Base-by-base conservation (phyloP, 1,140 invertebrate species). In the Drosophila busckii region DNA sequence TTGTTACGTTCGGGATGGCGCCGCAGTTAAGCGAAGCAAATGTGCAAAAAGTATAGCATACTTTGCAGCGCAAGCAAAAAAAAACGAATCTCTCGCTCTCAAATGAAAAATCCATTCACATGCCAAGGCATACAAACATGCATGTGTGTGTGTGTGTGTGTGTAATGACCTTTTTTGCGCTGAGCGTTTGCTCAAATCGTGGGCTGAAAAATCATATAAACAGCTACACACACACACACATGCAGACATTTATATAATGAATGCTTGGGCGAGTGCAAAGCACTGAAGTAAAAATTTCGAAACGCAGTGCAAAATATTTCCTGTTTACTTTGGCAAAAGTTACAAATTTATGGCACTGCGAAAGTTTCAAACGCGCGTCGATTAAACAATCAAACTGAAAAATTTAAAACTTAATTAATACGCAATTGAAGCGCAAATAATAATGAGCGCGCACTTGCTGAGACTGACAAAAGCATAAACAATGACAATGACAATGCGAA, bases 241-340 rank as follows among this genome's bases (percentile, higher is more conserved):
- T n/a, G n/a, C n/a, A n/a, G n/a, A n/a, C n/a, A n/a, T n/a, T n/a
- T n/a, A n/a, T n/a, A n/a, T 29, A 37, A 35, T 29, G 31, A 37
- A 38, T 34, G 37, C 8, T 23, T 10, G 13, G 29, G 10, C 13
- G 10, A 23, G 42, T 17, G 17, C n/a, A n/a, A n/a, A n/a, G n/a
- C n/a, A n/a, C n/a, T n/a, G n/a, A n/a, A 23, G 49, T 10, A 40
- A 62, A 70, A 53, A 50, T 34, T 20, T 26, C 65, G 42, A 63
- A 37, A 40, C 49, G 41, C 55, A 40, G 25, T 48, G 50, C 46
- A 76, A 76, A 80, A 80, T 62, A 80, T 76, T 80, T 76, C 71
- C 73, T 76, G 73, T 76, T 76, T 76, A 80, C 73, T 63, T 76
- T 80, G 49, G 50, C 48, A 58, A 71, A 78, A 80, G n/a, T 80